Conservation (phyloP, 2,113 vertebrate species). For the Perca schrenkii region DNA sequence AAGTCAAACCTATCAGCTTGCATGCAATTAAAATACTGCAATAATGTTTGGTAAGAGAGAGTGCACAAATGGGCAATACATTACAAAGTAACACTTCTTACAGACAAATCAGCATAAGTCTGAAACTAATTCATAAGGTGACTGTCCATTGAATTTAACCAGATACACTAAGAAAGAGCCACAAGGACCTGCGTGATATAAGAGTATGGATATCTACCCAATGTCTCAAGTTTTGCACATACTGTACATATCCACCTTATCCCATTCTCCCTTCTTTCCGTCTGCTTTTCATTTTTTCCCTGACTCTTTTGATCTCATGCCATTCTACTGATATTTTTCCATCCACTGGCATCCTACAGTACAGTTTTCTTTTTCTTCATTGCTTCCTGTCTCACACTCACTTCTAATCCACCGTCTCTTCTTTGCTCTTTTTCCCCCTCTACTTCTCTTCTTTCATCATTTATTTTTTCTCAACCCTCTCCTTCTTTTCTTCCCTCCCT, state of each 20-base stretch:
- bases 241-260: background rate
- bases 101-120: background rate
- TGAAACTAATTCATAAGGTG: slow-evolving; percentile 10
- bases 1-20: background rate
- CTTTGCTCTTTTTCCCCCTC: background rate
- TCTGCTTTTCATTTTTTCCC: slow-evolving; percentile 11
- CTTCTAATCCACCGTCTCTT: background rate
- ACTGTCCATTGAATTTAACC: background rate
- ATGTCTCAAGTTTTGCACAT: background rate
- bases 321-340: slow-evolving; percentile 27
- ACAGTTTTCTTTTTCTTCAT: slow-evolving; percentile 14
- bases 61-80: background rate
- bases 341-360: slow-evolving; percentile 10
- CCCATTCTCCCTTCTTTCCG: background rate
- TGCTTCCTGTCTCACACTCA: slow-evolving; percentile 6
- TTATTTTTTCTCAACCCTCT: slow-evolving; percentile 3
- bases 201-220: background rate
- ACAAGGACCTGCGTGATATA: background rate
- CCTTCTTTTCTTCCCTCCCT: slow-evolving; percentile 2
- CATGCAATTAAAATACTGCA: background rate
- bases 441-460: slow-evolving; percentile 31
- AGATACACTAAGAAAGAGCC: background rate
- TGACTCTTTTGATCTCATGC: slow-evolving; percentile 23
- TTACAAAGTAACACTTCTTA: slow-evolving; percentile 6
- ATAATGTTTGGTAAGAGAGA: background rate